Conservation (phyloP, 2,888 invertebrate species). For the Polymixis lichenea region DNA sequence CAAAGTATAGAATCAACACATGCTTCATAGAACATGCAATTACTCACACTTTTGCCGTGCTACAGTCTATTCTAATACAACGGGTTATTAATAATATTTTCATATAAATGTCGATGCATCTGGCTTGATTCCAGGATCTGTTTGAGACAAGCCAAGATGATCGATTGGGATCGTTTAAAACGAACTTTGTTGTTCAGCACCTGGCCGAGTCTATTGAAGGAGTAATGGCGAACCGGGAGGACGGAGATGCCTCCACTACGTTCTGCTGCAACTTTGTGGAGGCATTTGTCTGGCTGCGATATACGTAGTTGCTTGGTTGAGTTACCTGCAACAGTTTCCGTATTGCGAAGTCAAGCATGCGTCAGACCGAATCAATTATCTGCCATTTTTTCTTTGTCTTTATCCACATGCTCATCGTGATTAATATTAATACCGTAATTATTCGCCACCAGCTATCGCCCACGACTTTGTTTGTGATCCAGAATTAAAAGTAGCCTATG, state of each 20-base stretch:
- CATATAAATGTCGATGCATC: constrained; percentile 64
- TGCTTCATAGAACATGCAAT: constrained; percentile 42
- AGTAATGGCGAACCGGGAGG: constrained; percentile 5
- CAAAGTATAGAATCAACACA: constrained; percentile 35
- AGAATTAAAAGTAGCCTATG: too few relatives aligned
- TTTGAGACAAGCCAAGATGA: constrained; percentile 42
- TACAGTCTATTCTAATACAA: constrained; percentile 58
- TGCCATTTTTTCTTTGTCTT: neutral
- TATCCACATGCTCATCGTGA: neutral
- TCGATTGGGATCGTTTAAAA: constrained; percentile 54
- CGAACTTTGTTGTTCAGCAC: constrained; percentile 43
- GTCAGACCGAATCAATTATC: neutral
- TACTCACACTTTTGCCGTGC: constrained; percentile 48
- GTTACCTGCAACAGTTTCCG: neutral
- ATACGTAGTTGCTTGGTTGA: neutral
- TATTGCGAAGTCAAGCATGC: neutral
- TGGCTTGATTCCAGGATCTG: constrained; percentile 57
- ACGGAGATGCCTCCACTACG: neutral
- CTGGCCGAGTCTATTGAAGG: constrained; percentile 29
- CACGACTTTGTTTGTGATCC: too few relatives aligned
- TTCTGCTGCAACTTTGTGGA: neutral
- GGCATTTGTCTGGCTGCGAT: neutral
- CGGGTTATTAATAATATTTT: constrained; percentile 60
- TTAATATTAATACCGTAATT: neutral
- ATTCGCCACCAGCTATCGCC: neutral